Evolutionary conservation across 2,888 invertebrate genomes (phyloP).

Genomic region (Patella ulyssiponensis): DNA sequence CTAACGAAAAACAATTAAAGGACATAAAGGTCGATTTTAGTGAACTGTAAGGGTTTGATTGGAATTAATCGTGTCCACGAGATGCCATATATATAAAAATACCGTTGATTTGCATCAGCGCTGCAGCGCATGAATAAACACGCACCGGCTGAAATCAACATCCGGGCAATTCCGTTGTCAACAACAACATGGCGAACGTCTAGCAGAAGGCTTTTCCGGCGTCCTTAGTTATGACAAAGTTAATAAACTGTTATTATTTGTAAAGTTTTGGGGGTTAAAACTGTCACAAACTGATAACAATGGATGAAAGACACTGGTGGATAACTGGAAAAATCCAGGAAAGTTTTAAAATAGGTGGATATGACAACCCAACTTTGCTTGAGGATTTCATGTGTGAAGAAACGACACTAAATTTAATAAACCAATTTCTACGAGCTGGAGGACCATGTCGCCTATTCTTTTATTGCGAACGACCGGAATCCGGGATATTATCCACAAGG

Average conservation of each 20-base stretch:
- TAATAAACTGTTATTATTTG: not conserved
- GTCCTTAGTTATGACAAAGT: constrained; percentile 20
- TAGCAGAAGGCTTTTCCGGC: constrained; percentile 36
- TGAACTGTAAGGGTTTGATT: too few species aligned
- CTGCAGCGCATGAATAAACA: not conserved
- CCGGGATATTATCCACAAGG: constrained; percentile 54
- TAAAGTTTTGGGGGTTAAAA: not conserved
- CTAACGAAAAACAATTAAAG: too few species aligned
- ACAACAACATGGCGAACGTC: constrained; percentile 61
- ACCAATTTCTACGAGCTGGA: constrained; percentile 66
- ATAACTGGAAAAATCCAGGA: constrained; percentile 72
- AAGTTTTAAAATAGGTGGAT: constrained; percentile 69
- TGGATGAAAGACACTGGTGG: constrained; percentile 74
- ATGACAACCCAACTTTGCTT: constrained; percentile 67
- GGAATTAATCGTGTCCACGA: too few species aligned
- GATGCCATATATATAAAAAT: too few species aligned
- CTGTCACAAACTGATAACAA: constrained; percentile 36
- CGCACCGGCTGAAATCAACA: constrained; percentile 17
- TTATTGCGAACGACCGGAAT: constrained; percentile 65
- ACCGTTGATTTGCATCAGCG: too few species aligned
- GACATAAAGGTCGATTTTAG: too few species aligned
- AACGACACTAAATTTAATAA: constrained; percentile 64
- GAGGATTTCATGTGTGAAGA: constrained; percentile 70
- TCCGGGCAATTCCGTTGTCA: constrained; percentile 58
- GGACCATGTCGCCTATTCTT: constrained; percentile 70